phyloP scores from a whole-genome alignment of 2,113 vertebrate genomes.

The Mustelus asterias region DNA sequence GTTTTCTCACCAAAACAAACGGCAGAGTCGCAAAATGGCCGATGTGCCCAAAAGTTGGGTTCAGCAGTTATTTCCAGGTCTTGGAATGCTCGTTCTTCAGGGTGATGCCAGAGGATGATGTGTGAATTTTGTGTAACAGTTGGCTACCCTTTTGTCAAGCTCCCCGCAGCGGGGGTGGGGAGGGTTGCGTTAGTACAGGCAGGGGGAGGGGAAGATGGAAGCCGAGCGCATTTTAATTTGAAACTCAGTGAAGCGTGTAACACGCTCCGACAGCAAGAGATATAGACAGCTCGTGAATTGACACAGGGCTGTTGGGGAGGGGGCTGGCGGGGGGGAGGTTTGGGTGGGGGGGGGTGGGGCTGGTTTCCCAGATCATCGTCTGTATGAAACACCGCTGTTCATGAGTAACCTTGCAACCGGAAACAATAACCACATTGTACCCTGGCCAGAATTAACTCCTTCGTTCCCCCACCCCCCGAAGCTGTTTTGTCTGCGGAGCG shows the following conservation, averaged over 20 bases:
- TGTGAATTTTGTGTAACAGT: conserved; percentile 1
- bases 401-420: not conserved
- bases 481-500: too few relatives aligned
- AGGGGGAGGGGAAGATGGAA: not conserved
- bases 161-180: not conserved
- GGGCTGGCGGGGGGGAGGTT: too few relatives aligned
- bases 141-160: not conserved
- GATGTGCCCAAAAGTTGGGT: not conserved
- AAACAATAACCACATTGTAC: not conserved
- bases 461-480: too few relatives aligned
- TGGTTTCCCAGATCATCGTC: not conserved
- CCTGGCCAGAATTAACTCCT: not conserved
- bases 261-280: not conserved
- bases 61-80: not conserved
- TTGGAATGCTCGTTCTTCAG: not conserved
- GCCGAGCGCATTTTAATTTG: not conserved
- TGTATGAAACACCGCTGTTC: not conserved
- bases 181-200: not conserved
- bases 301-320: not conserved
- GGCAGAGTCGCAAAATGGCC: not conserved
- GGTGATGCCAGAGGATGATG: not conserved
- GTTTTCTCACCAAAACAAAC: not conserved
- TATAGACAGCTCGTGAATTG: not conserved
- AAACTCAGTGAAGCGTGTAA: not conserved
- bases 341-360: too few relatives aligned